phyloP scores from a whole-genome alignment of 2,888 invertebrate genomes.

The Sepioteuthis lessoniana region DNA sequence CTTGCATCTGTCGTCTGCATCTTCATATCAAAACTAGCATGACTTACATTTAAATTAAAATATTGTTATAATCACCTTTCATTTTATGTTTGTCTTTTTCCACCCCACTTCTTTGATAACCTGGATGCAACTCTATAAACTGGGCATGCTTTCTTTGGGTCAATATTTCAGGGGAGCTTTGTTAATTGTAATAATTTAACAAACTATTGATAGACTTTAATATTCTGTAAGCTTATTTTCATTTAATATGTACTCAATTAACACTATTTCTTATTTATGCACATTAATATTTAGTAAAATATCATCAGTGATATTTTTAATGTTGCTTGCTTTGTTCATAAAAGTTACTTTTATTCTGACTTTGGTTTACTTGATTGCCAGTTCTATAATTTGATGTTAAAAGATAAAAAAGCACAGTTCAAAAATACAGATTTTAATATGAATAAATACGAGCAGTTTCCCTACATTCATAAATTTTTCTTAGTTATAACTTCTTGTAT shows the following conservation, averaged over 20 bases:
- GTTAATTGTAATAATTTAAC: background rate
- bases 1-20: background rate
- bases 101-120: background rate
- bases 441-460: too few relatives aligned
- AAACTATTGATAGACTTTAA: too few relatives aligned
- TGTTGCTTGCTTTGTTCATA: background rate
- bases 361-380: background rate
- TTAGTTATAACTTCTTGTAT: too few relatives aligned
- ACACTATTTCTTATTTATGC: background rate
- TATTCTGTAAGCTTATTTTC: too few relatives aligned
- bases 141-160: background rate
- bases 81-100: too few relatives aligned
- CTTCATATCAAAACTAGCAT: background rate
- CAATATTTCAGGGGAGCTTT: background rate
- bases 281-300: background rate
- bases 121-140: background rate
- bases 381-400: too few relatives aligned
- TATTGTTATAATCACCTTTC: background rate
- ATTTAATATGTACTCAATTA: too few relatives aligned
- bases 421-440: too few relatives aligned
- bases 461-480: too few relatives aligned
- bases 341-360: background rate
- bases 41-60: background rate
- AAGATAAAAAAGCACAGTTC: too few relatives aligned
- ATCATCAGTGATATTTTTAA: background rate